Base-by-base conservation (phyloP, 2,888 invertebrate genomes). In the Cinara cedri region DNA sequence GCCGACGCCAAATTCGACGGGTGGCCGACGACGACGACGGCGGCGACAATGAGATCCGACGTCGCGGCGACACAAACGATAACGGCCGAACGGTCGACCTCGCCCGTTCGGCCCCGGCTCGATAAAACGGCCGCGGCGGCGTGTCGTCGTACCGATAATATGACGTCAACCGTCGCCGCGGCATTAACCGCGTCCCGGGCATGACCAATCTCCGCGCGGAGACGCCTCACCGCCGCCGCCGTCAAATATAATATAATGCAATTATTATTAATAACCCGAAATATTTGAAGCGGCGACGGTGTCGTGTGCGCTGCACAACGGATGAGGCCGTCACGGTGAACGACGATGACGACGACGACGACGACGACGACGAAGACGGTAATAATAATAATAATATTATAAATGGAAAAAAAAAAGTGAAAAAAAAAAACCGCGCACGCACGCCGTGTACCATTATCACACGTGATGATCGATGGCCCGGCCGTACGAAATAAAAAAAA, bases 181-280 rank as follows among this genome's bases (percentile, higher is more conserved):
- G 34, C 6, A 34, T 34, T 34, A 34, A 34, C 34, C 34, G 34
- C 34, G 34, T 34, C 6, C 24, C 8, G 57, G 16, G 26, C 8
- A 60, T 26, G 57, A 60, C 60, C 10, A 60, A 60, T 60, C 60
- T 60, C 16, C 16, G n/a, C n/a, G n/a, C n/a, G 60, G 16, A 16
- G 26, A 24, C 24, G 34, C 34, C 3, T 34, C 34, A 34, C 14
- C 55, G 13, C 8, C 24, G 13, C 8, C 24, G 60, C 14, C 26
- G 14, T 4, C 3, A 34, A 34, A 34, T 34, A 6, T 34, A 34
- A 34, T 34, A 34, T 34, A 34, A 34, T 34, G 6, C 34, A 34
- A 34, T 34, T 34, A 24, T 16, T 26, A 60, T 60, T 60, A 10
- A n/a, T 60, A 60, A 60, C 26, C 24, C 34, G 1, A 60, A 34